Base-by-base conservation (phyloP, 2,888 invertebrate species). In the Zaprionus bogoriensis region DNA sequence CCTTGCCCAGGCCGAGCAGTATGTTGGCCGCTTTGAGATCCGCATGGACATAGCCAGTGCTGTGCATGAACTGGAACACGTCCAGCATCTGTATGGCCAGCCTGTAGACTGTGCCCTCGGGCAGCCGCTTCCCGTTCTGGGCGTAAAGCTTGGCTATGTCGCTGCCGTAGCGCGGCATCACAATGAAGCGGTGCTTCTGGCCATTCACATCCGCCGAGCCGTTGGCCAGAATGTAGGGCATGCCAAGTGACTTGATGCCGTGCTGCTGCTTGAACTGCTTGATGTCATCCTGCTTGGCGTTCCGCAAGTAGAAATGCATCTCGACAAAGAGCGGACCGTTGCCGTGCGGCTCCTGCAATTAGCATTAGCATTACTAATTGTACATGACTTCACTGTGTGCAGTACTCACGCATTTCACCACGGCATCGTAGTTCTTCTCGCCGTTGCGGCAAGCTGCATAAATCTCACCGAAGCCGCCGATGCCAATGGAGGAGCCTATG, bases 21-120 rank as follows among this genome's bases (percentile, higher is more conserved):
- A 99, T 94, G 91, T 99, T 99, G 7, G 96, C 95, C 1, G 97
- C 98, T 91, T 99, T 99, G 4, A 99, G 94, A 89, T 99, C 99
- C 0, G 96, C 98, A 91, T 99, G 99, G 0, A 97, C 95, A 88
- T 98, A 99, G 2, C 96, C 96, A 74, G 95, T 93, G 51, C 93
- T 92, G 90, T 99, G 99, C 75, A 99, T 96, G 89, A 97, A 99
- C 89, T 99, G 96, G 69, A 98, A 91, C 2, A 96, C 95, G 90
- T 98, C 95, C 72, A 99, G 88, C 93, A 98, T 95, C 93, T 98
- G 97, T 71, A 96, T 90, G 0, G 95, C 96, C 67, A 98, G 88
- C 77, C 95, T 94, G 87, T 95, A 96, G 9, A 96, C 96, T 10
- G 96, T 95, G 2, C 93, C 92, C 25, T 93, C 91, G 1, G 95